Evolutionary conservation across 1,140 invertebrate genomes (phyloP).

Genomic region (Zaprionus vittiger): DNA sequence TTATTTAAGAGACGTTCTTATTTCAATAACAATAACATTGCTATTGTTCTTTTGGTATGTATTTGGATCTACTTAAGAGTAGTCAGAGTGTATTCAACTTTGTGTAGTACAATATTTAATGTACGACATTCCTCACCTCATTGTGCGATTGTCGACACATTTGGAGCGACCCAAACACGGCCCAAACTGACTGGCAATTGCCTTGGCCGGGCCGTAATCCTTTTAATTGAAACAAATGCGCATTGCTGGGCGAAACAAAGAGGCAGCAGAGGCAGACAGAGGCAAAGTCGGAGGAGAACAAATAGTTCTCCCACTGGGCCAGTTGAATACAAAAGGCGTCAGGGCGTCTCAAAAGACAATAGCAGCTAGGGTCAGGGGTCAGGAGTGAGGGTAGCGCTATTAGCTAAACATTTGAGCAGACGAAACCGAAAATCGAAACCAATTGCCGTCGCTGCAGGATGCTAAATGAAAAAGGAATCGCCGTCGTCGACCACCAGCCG

Average conservation of each 20-base stretch:
- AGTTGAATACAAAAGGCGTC: conserved; percentile 63
- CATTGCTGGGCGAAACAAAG: conserved; percentile 45
- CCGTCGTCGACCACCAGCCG: conserved; percentile 45
- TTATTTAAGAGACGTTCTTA: not conserved
- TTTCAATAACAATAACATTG: not conserved
- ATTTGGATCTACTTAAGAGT: not conserved
- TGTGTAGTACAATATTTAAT: not conserved
- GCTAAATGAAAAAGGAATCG: conserved; percentile 79
- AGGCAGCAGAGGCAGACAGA: conserved; percentile 10
- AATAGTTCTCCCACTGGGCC: conserved; percentile 19
- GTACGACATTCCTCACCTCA: conserved; percentile 4
- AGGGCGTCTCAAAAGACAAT: conserved; percentile 74
- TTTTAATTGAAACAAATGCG: conserved; percentile 81
- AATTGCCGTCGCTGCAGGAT: conserved; percentile 78
- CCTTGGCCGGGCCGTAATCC: conserved; percentile 52
- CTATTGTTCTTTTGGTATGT: not conserved
- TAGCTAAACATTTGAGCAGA: conserved; percentile 51
- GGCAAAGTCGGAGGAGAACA: conserved; percentile 18
- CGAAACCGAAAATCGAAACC: conserved; percentile 67
- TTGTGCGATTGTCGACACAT: conserved; percentile 46
- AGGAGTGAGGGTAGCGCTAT: conserved; percentile 39
- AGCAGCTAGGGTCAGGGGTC: conserved; percentile 36
- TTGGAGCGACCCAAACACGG: conserved; percentile 15
- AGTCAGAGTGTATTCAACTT: not conserved
- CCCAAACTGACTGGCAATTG: conserved; percentile 46